phyloP scores from a whole-genome alignment of 2,797 vertebrate species.

The Falco peregrinus region DNA sequence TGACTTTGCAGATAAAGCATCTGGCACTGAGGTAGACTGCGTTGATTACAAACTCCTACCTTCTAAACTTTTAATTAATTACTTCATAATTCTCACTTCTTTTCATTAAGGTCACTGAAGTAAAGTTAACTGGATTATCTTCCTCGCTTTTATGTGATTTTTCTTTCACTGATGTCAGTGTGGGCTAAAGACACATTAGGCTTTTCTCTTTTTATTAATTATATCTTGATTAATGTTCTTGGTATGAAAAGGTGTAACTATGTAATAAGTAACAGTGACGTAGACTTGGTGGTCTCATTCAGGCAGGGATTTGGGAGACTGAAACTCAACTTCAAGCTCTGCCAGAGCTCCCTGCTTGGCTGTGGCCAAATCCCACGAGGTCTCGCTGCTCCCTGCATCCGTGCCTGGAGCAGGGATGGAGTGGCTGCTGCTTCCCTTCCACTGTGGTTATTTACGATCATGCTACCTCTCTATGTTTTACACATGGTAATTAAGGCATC shows the following conservation, averaged over 20 bases:
- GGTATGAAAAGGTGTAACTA: background rate
- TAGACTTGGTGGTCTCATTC: too few relatives aligned
- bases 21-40: background rate
- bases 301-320: background rate
- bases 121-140: background rate
- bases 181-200: background rate
- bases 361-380: fast-evolving
- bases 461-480: too few relatives aligned
- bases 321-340: background rate
- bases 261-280: background rate
- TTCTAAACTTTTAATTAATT: background rate
- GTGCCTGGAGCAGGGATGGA: fast-evolving
- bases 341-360: background rate
- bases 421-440: background rate
- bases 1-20: background rate
- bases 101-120: slow-evolving; percentile 13
- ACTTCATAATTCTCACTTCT: background rate
- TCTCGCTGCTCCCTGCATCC: background rate
- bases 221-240: background rate
- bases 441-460: background rate
- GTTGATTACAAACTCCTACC: background rate
- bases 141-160: background rate
- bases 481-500: background rate
- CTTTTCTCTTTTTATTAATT: background rate
- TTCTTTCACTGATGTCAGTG: background rate